Base-by-base conservation (phyloP, 2,888 invertebrate genomes). In the Therioaphis trifolii region DNA sequence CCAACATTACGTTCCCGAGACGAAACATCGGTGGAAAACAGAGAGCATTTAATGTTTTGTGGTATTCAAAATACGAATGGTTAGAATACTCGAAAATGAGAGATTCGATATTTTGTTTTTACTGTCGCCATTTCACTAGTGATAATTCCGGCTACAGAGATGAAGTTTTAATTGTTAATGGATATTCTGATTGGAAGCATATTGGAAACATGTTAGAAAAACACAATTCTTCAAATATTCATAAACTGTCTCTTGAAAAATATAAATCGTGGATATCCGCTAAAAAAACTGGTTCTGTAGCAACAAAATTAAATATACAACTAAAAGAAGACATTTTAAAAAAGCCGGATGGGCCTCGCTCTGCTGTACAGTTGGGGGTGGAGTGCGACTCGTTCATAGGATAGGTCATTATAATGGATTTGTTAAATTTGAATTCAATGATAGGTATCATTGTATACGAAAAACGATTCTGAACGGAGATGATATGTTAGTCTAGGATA, bases 1-100 rank as follows among this genome's bases (percentile, higher is more conserved):
- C 68, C 1, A 21, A 68, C 14, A 12, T 68, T 68, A 68, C 21
- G 4, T 69, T 69, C 5, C 69, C 69, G 24, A 69, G 69, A 69
- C 43, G 46, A 69, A 69, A 69, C 21, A 69, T 43, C 7, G 43
- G 69, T 18, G 68, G 24, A 68, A 40, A 69, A 69, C 69, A 43
- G 43, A 66, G 63, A 69, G 21, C 69, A 43, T 43, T 46, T 43
- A 69, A 69, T 69, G 5, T 12, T 68, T 68, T 5, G 68, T 68
- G 68, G 68, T 68, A 68, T 40, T 21, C 40, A 68, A 68, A 69
- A 69, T 69, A 69, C 69, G 24, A 21, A 69, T 69, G 69, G 69
- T 15, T 69, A 69, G 69, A 69, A 14, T 69, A 69, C 5, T 69
- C 24, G 24, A 69, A 69, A 46, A 69, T 69, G 12, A 69, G n/a